A percentile compares a stretch with the other conserved stretches of the same genome.
phyloP scores from a whole-genome alignment of 2,113 vertebrate genomes.

The Gallinago undulata region DNA sequence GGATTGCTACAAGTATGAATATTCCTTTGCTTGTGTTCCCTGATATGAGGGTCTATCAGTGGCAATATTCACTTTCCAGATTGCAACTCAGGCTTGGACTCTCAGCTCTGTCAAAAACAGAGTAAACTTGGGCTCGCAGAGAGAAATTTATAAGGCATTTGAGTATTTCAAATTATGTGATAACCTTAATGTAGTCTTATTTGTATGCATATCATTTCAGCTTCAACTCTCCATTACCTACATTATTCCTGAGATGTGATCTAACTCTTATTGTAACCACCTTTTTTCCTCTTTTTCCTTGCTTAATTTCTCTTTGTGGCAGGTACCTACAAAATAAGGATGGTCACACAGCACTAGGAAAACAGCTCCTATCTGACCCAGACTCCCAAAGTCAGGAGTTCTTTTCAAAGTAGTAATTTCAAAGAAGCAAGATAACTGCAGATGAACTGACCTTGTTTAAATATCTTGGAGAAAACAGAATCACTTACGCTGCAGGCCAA shows the following conservation, averaged over 20 bases:
- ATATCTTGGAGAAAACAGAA: neutral
- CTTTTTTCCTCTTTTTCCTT: neutral
- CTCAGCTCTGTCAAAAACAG: neutral
- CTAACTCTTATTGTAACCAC: neutral
- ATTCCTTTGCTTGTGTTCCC: no score
- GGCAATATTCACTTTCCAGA: neutral
- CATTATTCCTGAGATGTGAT: neutral
- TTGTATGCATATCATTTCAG: neutral
- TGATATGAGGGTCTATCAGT: neutral
- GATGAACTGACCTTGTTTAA: neutral
- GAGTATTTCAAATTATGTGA: neutral
- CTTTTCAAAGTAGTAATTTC: neutral
- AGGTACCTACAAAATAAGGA: neutral
- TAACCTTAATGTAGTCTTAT: neutral
- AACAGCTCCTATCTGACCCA: neutral
- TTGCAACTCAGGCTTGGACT: neutral
- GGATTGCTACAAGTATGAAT: neutral
- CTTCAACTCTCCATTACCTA: neutral
- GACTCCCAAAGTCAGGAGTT: neutral
- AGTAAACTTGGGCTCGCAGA: neutral
- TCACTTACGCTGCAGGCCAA: neutral
- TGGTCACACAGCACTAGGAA: neutral
- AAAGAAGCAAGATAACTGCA: neutral
- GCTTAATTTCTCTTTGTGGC: neutral
- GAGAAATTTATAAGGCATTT: neutral